Conservation (phyloP, 1,140 invertebrate species). For the Drosophila arawakana region DNA sequence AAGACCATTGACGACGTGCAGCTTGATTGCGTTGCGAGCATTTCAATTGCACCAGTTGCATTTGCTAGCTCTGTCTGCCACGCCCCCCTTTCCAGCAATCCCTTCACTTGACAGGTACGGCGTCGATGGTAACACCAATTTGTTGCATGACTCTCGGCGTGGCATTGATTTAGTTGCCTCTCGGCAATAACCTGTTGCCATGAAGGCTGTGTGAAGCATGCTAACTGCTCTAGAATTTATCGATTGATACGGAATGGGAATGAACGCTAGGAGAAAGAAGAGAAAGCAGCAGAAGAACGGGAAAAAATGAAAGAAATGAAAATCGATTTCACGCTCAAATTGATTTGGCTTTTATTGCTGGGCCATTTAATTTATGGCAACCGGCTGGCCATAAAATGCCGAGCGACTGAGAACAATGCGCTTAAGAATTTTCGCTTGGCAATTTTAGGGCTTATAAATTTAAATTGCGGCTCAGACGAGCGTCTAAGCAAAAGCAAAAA, state of each 20-base stretch:
- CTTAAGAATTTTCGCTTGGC: constrained; percentile 55
- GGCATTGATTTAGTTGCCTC: constrained; percentile 63
- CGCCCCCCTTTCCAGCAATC: neutral
- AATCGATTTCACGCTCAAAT: constrained; percentile 81
- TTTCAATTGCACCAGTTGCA: constrained; percentile 17
- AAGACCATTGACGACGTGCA: constrained; percentile 26
- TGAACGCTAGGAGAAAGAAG: neutral
- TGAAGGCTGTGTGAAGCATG: constrained; percentile 3
- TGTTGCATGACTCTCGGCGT: constrained; percentile 43
- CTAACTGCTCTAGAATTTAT: constrained; percentile 57
- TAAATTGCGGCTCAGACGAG: constrained; percentile 49
- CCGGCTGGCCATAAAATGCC: constrained; percentile 50
- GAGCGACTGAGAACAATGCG: constrained; percentile 55
- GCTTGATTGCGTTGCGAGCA: constrained; percentile 48
- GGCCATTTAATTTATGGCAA: constrained; percentile 76
- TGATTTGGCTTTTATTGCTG: constrained; percentile 77
- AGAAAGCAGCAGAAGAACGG: neutral
- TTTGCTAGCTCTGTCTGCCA: neutral
- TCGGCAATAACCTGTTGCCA: constrained; percentile 65
- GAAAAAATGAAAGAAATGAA: constrained; percentile 56
- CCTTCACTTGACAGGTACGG: constrained; percentile 62
- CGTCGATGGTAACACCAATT: constrained; percentile 60
- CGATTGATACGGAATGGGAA: constrained; percentile 33
- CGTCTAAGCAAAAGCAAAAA: constrained; percentile 20
- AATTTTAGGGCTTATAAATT: constrained; percentile 79